These are phyloP conservation scores for Bufotes viridis DNA, from an alignment of 2,797 vertebrate genomes.

Conservation along the genomic window DNA sequence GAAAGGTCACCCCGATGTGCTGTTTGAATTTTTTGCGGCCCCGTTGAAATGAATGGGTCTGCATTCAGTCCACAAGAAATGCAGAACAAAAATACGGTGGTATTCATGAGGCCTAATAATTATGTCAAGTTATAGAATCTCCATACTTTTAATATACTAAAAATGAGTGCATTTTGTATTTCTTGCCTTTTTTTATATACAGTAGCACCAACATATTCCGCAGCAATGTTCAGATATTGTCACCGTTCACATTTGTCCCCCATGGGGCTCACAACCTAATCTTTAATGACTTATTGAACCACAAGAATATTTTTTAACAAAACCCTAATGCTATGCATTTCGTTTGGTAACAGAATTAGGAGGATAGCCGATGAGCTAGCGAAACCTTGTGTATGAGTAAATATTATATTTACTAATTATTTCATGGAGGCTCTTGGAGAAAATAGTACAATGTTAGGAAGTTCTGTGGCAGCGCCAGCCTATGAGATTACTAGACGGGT, in stretches of 20 bases:
- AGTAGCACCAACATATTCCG: neutral
- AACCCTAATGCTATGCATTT: neutral
- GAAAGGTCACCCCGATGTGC: too few species aligned
- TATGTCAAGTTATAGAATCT: neutral
- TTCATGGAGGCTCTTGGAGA: constrained; percentile 67
- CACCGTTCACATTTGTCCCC: neutral
- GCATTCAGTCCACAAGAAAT: too few species aligned
- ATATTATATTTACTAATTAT: constrained; percentile 64
- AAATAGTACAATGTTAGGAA: constrained; percentile 68
- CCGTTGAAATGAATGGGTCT: too few species aligned
- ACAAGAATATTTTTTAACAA: neutral
- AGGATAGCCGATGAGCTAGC: neutral
- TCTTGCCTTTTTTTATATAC: neutral
- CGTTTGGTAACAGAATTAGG: neutral
- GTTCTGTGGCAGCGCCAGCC: constrained; percentile 73
- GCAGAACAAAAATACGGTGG: too few species aligned
- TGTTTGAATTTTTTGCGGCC: too few species aligned
- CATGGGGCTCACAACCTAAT: neutral
- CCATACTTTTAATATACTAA: neutral
- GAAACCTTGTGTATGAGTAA: constrained; percentile 19
- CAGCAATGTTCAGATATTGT: neutral
- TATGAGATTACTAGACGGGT: too few species aligned
- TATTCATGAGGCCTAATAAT: too few species aligned
- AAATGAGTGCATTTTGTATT: neutral
- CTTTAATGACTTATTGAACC: neutral